Percentiles rank a stretch among this genome's conserved stretches.
phyloP scores from a whole-genome alignment of 2,113 vertebrate species.

The Emydocephalus ijimae region DNA sequence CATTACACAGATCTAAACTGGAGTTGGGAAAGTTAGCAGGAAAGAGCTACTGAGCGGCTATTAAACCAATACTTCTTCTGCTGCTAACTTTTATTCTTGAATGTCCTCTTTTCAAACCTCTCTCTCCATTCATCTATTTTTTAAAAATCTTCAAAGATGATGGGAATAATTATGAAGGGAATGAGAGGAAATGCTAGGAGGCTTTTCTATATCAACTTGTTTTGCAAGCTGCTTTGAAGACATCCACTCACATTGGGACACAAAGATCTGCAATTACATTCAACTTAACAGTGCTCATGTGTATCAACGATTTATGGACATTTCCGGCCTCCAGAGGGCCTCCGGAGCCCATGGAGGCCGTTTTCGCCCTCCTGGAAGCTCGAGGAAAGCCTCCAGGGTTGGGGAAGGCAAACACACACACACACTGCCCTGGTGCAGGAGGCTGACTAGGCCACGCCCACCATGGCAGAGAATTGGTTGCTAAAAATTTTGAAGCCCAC shows the following conservation, averaged over 20 bases:
- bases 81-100: neutral
- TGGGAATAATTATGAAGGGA: neutral
- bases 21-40: neutral
- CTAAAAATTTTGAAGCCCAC: too few species aligned
- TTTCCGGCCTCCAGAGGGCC: too few species aligned
- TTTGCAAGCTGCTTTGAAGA: neutral
- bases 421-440: too few species aligned
- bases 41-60: neutral
- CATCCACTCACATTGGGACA: neutral
- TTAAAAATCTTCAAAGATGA: neutral
- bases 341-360: too few species aligned
- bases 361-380: too few species aligned
- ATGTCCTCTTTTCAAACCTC: neutral
- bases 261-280: neutral
- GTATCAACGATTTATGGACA: neutral
- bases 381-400: too few species aligned
- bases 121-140: neutral
- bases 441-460: too few species aligned
- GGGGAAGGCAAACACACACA: too few species aligned
- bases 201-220: neutral
- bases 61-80: neutral
- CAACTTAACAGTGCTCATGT: neutral
- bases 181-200: neutral
- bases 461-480: too few species aligned
- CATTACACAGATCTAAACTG: neutral